Percentiles rank a stretch among this genome's conserved stretches.
phyloP scores from a whole-genome alignment of 2,888 invertebrate genomes.

The Spisula solida region DNA sequence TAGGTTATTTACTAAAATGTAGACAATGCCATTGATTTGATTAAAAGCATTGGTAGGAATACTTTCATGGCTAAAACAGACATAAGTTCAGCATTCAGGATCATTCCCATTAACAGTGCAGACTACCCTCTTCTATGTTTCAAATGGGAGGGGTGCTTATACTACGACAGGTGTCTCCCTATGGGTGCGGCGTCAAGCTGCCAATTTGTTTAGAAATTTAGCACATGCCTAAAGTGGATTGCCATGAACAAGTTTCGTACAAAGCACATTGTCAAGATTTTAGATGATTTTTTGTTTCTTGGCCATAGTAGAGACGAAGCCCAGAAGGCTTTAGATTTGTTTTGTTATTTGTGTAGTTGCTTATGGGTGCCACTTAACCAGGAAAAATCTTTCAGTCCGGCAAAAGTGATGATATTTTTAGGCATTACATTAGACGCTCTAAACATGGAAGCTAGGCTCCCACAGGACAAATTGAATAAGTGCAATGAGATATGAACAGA shows the following conservation, averaged over 20 bases:
- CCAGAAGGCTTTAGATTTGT: not conserved
- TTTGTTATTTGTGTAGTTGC: not conserved
- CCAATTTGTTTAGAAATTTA: conserved; percentile 23
- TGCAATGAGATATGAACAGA: not conserved
- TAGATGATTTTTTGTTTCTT: conserved; percentile 45
- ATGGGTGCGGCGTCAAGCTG: conserved; percentile 14
- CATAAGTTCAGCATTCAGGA: conserved; percentile 34
- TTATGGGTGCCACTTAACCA: conserved; percentile 30
- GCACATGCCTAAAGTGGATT: conserved; percentile 26
- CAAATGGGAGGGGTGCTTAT: not conserved
- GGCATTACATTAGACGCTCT: conserved; percentile 27
- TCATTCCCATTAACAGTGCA: not conserved
- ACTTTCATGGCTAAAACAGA: conserved; percentile 38
- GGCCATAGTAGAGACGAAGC: not conserved
- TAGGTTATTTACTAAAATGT: conserved; percentile 34
- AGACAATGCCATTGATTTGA: not conserved
- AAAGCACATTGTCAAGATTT: conserved; percentile 27
- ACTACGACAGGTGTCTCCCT: conserved; percentile 31
- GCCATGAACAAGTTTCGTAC: not conserved
- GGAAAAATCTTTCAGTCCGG: conserved; percentile 29
- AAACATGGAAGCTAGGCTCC: conserved; percentile 24
- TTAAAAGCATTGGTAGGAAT: conserved; percentile 24
- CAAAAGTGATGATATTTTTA: not conserved
- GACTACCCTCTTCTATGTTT: conserved; percentile 43
- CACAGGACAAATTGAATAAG: not conserved